These are phyloP conservation scores for Nomia melanderi DNA, from an alignment of 1,140 invertebrate genomes.

Conservation along the genomic window DNA sequence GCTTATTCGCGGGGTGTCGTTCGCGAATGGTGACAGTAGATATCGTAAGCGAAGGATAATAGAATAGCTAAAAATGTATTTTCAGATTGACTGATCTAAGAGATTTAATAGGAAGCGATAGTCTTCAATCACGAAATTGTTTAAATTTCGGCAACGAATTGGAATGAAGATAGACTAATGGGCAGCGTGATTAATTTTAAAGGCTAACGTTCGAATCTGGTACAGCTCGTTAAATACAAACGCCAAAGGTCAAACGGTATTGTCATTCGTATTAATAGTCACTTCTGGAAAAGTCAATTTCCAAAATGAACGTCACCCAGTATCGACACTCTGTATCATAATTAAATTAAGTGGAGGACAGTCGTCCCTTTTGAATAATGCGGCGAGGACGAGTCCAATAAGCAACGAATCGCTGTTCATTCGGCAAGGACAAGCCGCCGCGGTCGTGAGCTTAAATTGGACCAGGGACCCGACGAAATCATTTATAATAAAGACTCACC, in stretches of 20 bases:
- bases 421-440: not conserved
- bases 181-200: no score
- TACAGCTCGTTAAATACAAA: no score
- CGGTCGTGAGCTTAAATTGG: conserved; percentile 31
- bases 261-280: no score
- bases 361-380: not conserved
- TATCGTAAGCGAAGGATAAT: not conserved
- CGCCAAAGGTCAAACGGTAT: no score
- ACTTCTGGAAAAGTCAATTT: not conserved
- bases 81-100: no score
- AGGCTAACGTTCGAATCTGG: no score
- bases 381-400: not conserved
- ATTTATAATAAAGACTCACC: conserved; percentile 73
- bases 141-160: no score
- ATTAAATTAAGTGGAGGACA: not conserved
- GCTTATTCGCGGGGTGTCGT: not conserved
- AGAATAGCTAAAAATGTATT: no score
- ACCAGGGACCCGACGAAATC: conserved; percentile 12
- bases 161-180: no score
- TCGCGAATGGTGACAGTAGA: not conserved
- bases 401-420: not conserved
- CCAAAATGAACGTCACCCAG: not conserved
- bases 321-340: not conserved
- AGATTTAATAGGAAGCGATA: no score
- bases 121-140: no score